phyloP scores from a whole-genome alignment of 1,140 invertebrate species.

The Paramacrobiotus metropolitanus region DNA sequence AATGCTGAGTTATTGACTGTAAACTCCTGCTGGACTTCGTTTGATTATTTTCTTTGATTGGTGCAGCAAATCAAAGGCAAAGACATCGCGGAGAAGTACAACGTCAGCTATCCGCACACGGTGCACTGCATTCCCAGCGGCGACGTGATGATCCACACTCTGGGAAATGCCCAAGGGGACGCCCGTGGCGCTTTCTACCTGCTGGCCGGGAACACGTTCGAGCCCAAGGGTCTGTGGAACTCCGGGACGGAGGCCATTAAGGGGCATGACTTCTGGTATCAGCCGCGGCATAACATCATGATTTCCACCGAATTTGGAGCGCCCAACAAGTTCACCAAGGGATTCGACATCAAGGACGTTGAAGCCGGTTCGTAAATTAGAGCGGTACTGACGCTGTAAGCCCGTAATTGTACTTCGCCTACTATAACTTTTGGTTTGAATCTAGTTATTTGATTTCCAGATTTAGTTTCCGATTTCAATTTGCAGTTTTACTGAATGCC shows the following conservation, averaged over 20 bases:
- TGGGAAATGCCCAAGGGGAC: conserved; percentile 58
- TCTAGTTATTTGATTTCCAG: no score
- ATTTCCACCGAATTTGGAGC: conserved; percentile 73
- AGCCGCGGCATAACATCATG: conserved; percentile 73
- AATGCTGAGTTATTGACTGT: no score
- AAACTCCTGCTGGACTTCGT: no score
- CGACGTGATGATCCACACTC: conserved; percentile 76
- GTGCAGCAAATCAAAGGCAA: conserved; percentile 28
- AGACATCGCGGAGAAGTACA: conserved; percentile 38
- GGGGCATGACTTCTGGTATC: conserved; percentile 71
- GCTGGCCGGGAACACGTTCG: conserved; percentile 55
- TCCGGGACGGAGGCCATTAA: conserved; percentile 13
- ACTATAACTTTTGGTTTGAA: no score
- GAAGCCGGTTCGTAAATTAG: conserved; percentile 18
- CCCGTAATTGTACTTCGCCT: no score
- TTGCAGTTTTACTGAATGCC: no score
- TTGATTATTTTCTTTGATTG: no score
- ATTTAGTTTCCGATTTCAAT: no score
- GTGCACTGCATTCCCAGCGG: conserved; percentile 71
- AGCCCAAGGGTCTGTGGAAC: conserved; percentile 34
- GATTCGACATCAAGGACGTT: conserved; percentile 40
- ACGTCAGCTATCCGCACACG: conserved; percentile 65
- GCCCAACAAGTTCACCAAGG: conserved; percentile 53
- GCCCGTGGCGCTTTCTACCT: conserved; percentile 45
- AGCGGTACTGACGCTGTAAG: no score